Evolutionary conservation across 2,888 invertebrate genomes (phyloP).

Genomic region (Cotesia congregata): DNA sequence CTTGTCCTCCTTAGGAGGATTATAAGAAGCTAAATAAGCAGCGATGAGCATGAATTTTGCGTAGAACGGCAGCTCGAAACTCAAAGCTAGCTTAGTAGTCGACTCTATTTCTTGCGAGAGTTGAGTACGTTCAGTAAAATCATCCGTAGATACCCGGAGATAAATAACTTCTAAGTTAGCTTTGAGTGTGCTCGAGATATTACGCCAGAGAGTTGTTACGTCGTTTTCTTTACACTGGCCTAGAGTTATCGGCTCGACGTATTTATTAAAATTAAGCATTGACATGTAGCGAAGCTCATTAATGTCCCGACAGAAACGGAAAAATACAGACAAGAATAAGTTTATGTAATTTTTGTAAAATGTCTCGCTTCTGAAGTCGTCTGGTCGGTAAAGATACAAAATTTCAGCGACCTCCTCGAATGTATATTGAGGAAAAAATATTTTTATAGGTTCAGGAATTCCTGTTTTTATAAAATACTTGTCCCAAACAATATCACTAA

Average conservation of each 20-base stretch:
- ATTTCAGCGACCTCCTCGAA: slow-evolving; percentile 77
- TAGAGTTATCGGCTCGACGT: slow-evolving; percentile 82
- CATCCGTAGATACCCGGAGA: slow-evolving; percentile 73
- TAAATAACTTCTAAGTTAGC: slow-evolving; percentile 84
- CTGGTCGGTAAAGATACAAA: slow-evolving; percentile 65
- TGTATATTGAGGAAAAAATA: slow-evolving; percentile 86
- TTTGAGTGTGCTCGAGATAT: slow-evolving; percentile 83
- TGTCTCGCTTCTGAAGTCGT: slow-evolving; percentile 64
- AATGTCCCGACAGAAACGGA: slow-evolving; percentile 86
- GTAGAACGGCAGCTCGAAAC: slow-evolving; percentile 88
- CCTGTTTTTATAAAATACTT: slow-evolving; percentile 83
- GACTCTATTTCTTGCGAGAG: slow-evolving; percentile 63
- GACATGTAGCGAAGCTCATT: slow-evolving; percentile 87
- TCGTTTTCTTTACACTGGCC: slow-evolving; percentile 77
- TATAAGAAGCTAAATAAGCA: slow-evolving; percentile 93
- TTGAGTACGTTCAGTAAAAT: slow-evolving; percentile 55
- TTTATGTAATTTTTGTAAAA: slow-evolving; percentile 86
- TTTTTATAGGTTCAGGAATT: slow-evolving; percentile 78
- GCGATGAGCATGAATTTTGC: slow-evolving; percentile 92
- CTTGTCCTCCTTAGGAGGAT: slow-evolving; percentile 90
- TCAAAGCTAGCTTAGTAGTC: slow-evolving; percentile 66
- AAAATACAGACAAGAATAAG: slow-evolving; percentile 87
- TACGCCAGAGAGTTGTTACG: slow-evolving; percentile 82
- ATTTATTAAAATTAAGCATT: slow-evolving; percentile 81
- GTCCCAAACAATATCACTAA: slow-evolving; percentile 85